Evolutionary conservation across 2,113 vertebrate species (phyloP).

Genomic region (Antigone vipio): DNA sequence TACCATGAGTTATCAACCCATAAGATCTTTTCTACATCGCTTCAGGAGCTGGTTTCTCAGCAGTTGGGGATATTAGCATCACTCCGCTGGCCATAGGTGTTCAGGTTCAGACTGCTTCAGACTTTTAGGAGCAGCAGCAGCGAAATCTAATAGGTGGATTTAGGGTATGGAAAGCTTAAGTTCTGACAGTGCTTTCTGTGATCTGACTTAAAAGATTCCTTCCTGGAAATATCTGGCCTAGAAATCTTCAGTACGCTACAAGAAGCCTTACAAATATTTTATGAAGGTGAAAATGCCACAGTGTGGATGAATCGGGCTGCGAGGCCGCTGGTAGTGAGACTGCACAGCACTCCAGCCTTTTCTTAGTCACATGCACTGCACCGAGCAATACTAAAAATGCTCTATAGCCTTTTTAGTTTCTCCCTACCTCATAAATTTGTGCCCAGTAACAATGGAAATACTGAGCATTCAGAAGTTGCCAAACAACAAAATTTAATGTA

Average conservation of each 20-base stretch:
- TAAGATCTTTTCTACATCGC: background rate
- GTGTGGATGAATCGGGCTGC: background rate
- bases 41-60: background rate
- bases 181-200: background rate
- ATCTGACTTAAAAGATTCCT: background rate
- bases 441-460: background rate
- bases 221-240: background rate
- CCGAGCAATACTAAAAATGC: background rate
- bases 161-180: background rate
- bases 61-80: background rate
- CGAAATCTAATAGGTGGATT: background rate
- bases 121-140: background rate
- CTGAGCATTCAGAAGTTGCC: background rate
- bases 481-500: background rate
- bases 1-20: background rate
- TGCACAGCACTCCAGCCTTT: background rate
- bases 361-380: background rate
- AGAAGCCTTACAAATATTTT: background rate
- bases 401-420: background rate
- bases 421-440: background rate
- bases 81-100: background rate
- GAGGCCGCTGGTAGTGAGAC: rapidly evolving
- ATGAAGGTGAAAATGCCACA: background rate
- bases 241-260: background rate
- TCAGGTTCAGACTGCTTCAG: background rate